Evolutionary conservation across 2,797 vertebrate species (phyloP).

Genomic region (Molossus molossus): DNA sequence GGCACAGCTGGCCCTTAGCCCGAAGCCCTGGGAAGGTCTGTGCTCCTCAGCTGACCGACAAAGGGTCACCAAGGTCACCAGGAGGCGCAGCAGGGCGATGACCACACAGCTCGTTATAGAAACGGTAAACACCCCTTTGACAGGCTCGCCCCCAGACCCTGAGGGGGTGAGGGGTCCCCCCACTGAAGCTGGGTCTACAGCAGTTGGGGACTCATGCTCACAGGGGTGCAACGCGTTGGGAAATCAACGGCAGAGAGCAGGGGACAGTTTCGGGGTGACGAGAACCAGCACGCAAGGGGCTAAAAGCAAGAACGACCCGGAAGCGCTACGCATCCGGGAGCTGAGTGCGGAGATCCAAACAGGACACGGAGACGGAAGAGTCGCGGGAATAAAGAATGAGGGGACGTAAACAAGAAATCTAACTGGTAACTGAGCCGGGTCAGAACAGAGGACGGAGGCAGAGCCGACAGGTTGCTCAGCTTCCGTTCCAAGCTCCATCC

Average conservation of each 20-base stretch:
- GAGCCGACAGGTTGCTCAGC: too few relatives aligned
- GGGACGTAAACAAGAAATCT: not conserved
- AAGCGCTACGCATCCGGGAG: not conserved
- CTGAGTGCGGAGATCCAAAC: not conserved
- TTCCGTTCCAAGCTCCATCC: not conserved
- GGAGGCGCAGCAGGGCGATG: not conserved
- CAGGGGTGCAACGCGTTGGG: not conserved
- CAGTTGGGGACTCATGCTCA: not conserved
- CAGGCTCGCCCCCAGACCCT: not conserved
- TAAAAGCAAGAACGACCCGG: not conserved
- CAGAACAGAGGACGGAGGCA: not conserved
- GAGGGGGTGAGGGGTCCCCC: not conserved
- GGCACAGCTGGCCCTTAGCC: not conserved
- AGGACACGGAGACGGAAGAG: not conserved
- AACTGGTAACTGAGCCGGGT: not conserved
- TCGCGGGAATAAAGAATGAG: not conserved
- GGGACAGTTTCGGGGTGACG: not conserved
- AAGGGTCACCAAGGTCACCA: not conserved
- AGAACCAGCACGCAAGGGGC: not conserved
- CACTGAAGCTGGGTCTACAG: not conserved
- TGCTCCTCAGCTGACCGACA: not conserved
- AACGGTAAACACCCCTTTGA: not conserved
- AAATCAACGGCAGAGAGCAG: not conserved
- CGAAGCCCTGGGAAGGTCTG: not conserved
- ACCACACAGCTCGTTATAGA: not conserved